Evolutionary conservation across 2,888 invertebrate genomes (phyloP).

Genomic region (Troglohyphantes excavatus): DNA sequence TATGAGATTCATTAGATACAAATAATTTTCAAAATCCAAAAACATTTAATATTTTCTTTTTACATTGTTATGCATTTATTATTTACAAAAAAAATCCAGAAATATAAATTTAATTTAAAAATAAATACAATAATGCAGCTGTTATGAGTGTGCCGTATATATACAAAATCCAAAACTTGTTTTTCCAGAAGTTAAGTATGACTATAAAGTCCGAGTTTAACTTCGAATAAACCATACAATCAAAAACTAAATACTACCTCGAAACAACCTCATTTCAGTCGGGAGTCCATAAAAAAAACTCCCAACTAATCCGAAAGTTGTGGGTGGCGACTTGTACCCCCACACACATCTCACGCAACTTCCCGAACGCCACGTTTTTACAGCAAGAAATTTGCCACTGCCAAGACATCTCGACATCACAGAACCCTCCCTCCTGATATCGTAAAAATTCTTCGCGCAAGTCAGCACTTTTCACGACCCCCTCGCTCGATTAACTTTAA

Average conservation of each 20-base stretch:
- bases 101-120: too few relatives aligned
- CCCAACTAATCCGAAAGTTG: not conserved
- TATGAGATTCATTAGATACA: too few relatives aligned
- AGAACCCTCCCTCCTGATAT: not conserved
- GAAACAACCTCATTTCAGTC: not conserved
- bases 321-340: too few relatives aligned
- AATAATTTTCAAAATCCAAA: too few relatives aligned
- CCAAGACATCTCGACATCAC: not conserved
- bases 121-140: too few relatives aligned
- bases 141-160: too few relatives aligned
- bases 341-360: conserved; percentile 1
- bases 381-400: not conserved
- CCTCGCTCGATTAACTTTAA: conserved; percentile 48
- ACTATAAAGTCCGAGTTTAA: too few relatives aligned
- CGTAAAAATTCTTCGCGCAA: not conserved
- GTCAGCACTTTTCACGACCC: conserved; percentile 19
- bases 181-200: not conserved
- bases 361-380: not conserved
- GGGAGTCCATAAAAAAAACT: not conserved
- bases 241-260: not conserved
- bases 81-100: too few relatives aligned
- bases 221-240: not conserved
- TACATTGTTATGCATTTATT: too few relatives aligned
- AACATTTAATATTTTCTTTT: too few relatives aligned
- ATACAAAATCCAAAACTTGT: too few relatives aligned